A percentile compares a stretch with the other conserved stretches of the same genome.
Evolutionary conservation across 2,797 vertebrate genomes (phyloP).

Genomic region (Sebastes taczanowskii): DNA sequence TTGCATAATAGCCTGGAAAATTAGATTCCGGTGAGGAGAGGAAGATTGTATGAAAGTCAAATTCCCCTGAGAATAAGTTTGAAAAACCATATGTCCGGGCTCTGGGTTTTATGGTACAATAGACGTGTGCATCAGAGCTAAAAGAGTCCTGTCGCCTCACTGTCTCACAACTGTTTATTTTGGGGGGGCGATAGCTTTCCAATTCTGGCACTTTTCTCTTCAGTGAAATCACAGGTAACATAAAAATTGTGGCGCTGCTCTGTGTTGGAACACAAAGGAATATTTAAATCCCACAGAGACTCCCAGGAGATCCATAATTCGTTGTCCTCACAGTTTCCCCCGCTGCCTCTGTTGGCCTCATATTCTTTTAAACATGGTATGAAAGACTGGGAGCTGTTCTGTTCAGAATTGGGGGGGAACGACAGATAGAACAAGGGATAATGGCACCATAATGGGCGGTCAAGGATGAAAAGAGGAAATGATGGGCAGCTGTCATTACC

Average conservation of each 20-base stretch:
- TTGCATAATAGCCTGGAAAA: constrained; percentile 47
- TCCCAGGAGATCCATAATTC: constrained; percentile 1
- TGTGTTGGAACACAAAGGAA: constrained; percentile 10
- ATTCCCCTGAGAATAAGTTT: constrained; percentile 25
- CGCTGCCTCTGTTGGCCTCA: neutral
- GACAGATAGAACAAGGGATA: constrained; percentile 15
- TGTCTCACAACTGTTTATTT: constrained; percentile 11
- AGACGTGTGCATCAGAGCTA: constrained; percentile 25
- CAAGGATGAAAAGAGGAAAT: constrained; percentile 23
- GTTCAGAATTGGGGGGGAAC: neutral
- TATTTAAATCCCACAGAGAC: constrained; percentile 28
- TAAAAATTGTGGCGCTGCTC: constrained; percentile 2
- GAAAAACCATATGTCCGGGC: constrained; percentile 11
- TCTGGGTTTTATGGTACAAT: constrained; percentile 30
- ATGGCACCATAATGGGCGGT: constrained; percentile 22
- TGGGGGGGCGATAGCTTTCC: neutral
- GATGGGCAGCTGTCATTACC: constrained; percentile 82
- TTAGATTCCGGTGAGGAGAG: constrained; percentile 25
- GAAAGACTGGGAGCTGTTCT: constrained; percentile 1
- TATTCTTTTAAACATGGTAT: neutral
- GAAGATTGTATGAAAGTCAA: constrained; percentile 24
- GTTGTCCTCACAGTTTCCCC: neutral
- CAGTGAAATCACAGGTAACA: constrained; percentile 16
- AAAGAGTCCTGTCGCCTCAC: neutral
- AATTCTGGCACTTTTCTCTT: constrained; percentile 1